These are phyloP conservation scores for Trichopoda pennipes DNA, from an alignment of 2,888 invertebrate species.

Conservation along the genomic window DNA sequence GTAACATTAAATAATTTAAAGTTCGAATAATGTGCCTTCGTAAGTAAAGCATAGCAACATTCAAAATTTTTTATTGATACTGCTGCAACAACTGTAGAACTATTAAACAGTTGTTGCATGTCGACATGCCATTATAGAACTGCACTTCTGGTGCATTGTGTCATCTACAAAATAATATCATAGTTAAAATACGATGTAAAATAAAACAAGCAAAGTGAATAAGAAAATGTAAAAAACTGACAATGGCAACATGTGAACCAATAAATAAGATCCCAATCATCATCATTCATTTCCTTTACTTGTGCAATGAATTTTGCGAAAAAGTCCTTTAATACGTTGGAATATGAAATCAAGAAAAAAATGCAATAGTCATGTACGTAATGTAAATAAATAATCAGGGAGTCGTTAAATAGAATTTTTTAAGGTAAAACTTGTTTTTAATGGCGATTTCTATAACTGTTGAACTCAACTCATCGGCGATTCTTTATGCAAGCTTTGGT, in stretches of 20 bases:
- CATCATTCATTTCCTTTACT: conserved; percentile 51
- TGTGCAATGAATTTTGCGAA: conserved; percentile 41
- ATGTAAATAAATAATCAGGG: neutral
- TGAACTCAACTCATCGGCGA: no score
- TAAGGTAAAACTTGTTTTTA: no score
- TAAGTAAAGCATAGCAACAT: no score
- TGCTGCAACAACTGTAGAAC: conserved; percentile 19
- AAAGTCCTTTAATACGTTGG: neutral
- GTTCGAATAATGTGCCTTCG: no score
- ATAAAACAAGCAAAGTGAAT: neutral
- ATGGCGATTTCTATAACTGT: no score
- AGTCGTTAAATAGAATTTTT: no score
- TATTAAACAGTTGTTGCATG: conserved; percentile 20
- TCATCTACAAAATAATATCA: conserved; percentile 53
- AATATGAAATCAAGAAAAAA: no score
- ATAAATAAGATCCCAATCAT: conserved; percentile 58
- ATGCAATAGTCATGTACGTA: neutral
- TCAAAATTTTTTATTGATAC: no score
- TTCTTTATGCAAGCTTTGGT: no score
- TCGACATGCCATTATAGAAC: conserved; percentile 30
- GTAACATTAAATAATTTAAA: no score
- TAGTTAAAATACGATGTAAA: conserved; percentile 7
- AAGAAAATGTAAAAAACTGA: conserved; percentile 16
- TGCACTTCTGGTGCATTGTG: conserved; percentile 55
- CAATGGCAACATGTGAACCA: conserved; percentile 48